phyloP scores from a whole-genome alignment of 1,140 invertebrate species.

The Cydia fagiglandana region DNA sequence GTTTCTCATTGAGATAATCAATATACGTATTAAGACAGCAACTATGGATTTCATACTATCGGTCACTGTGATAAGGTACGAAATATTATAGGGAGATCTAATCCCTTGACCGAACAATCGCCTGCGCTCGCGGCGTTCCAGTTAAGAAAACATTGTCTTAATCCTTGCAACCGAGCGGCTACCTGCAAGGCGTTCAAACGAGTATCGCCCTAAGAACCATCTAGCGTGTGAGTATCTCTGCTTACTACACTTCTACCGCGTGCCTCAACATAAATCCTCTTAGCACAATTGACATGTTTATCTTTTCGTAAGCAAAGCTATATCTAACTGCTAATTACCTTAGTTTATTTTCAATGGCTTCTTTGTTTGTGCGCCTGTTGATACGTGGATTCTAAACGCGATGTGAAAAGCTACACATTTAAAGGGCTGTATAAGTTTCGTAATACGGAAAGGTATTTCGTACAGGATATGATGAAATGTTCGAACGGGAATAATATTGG shows the following conservation, averaged over 20 bases:
- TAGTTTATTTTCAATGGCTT: conserved; percentile 25
- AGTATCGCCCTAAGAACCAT: too few species aligned
- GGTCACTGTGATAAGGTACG: too few species aligned
- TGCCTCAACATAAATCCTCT: conserved; percentile 43
- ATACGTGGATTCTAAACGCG: conserved; percentile 38
- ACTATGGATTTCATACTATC: too few species aligned
- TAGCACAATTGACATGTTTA: conserved; percentile 48
- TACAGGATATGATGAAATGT: conserved; percentile 12
- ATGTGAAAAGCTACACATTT: conserved; percentile 31
- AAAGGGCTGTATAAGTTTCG: conserved; percentile 16
- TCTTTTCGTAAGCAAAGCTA: conserved; percentile 34
- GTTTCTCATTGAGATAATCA: too few species aligned
- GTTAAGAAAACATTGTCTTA: too few species aligned
- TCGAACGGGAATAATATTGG: not conserved
- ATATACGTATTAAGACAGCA: too few species aligned
- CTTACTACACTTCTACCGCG: conserved; percentile 35
- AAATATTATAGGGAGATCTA: too few species aligned
- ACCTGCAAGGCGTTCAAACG: too few species aligned
- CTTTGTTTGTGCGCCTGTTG: conserved; percentile 36
- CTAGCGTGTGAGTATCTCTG: conserved; percentile 31
- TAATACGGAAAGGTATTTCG: conserved; percentile 1
- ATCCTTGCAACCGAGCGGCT: too few species aligned
- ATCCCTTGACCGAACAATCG: too few species aligned
- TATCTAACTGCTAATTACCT: conserved; percentile 27
- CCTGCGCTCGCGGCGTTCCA: too few species aligned